Evolutionary conservation across 2,113 vertebrate genomes (phyloP), one percentile per base, ranked within the genome.

Genomic region (Ictalurus punctatus): DNA sequence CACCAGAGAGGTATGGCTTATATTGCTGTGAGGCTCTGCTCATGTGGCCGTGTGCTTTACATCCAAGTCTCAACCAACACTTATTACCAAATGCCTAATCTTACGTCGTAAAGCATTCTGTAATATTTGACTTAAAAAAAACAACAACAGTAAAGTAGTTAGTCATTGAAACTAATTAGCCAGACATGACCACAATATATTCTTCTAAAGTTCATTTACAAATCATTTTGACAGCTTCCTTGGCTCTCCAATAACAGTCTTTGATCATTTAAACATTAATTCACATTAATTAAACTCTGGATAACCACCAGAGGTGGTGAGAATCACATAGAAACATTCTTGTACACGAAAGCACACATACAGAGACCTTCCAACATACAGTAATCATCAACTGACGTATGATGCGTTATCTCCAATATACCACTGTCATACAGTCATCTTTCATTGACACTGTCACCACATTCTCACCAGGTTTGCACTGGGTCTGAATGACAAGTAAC

Each of bases 1-100:
- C 86, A 84, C 65, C 6, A 7, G 34, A 87, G 69, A 85, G 85
- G 19, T 78, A 76, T 74, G 69, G 54, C 76, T 84, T 76, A 67
- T 40, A 71, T 37, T 56, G 86, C 78, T 82, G 19, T 34, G 61
- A 17, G 48, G 30, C 12, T 59, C 54, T 23, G 27, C 63, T 56
- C 52, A 87, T 67, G 44, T 52, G 40, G 40, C 27, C 17, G 21
- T 17, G 34, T 58, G 3, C 74, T 61, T 78, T 44, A 25, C 23
- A 63, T 27, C 40, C 27, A n/a, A n/a, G 25, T 79, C 63, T 44
- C 5, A 27, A 74, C 12, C 37, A 86, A 48, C 8, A 44, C 30
- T 44, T 40, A 56, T 17, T 30, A 27, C 37, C 34, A 54, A 80
- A 76, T 52, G 10, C 86, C 58, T 61, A n/a, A n/a, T 54, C 19